Base-by-base conservation (phyloP, 92 coral and sea anemone genomes). In the Nematostella vectensis region DNA sequence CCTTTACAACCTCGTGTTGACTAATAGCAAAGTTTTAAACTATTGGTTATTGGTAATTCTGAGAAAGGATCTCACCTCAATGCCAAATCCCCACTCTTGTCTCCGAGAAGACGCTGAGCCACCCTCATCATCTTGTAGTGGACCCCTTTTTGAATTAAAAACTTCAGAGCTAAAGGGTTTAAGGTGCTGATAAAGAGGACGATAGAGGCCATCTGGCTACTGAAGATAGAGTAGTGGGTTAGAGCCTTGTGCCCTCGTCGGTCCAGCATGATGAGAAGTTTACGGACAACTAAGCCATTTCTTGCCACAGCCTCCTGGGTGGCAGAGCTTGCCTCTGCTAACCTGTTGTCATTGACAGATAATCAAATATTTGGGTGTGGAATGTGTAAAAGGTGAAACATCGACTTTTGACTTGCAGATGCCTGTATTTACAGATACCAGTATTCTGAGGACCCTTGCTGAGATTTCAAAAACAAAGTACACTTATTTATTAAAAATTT, bases 131-230 rank as follows among this genome's bases (percentile, higher is more conserved):
- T 64, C 63, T 50, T 66, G 26, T 50, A n/a, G 33, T 70, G 64
- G 22, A 68, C 62, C 6, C 76, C 80, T 21, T 50, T 48, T 52
- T 70, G 57, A 45, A 71, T 23, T 44, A 76, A 53, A 20, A 47
- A 13, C 4, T 20, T 55, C 29, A 74, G 67, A 15, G 89, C 50
- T 16, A 23, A 47, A 13, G 47, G 62, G 53, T 68, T 75, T 19
- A 77, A 82, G 27, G 88, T 82, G 62, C 83, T 70, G 51, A 59
- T 75, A 25, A 71, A 82, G n/a, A 77, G 61, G 0, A 63, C 62
- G 27, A 57, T 59, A 13, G 67, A 33, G 9, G 89, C 89, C 31
- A 80, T 61, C 67, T 77, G 80, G 48, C 89, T 77, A 8, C 76
- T 54, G 54, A 71, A 71, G 27, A 82, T 45, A 2, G 89, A 54